Percentiles rank a stretch among this genome's conserved stretches.
Conservation (phyloP, 2,797 vertebrate species). For the Tragelaphus eurycerus region DNA sequence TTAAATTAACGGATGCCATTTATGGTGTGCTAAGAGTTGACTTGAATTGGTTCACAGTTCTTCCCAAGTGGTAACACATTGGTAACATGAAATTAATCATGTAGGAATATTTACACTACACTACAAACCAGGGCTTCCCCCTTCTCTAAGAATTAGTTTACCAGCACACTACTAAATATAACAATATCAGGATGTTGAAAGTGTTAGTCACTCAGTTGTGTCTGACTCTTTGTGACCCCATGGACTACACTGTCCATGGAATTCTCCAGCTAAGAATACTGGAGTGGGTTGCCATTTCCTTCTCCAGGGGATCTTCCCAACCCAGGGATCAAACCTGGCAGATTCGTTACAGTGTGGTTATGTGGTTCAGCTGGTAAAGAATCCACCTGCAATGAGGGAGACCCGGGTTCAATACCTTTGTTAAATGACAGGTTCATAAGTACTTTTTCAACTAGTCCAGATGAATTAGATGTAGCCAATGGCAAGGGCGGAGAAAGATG, state of each 20-base stretch:
- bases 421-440: background rate
- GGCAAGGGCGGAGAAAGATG: background rate
- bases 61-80: background rate
- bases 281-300: background rate
- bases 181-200: background rate
- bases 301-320: background rate
- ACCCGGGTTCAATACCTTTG: background rate
- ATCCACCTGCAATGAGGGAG: background rate
- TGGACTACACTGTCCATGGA: background rate
- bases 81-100: background rate
- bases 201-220: background rate
- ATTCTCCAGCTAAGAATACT: background rate
- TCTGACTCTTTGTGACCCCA: background rate
- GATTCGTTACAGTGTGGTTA: background rate
- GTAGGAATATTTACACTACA: background rate
- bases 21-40: background rate
- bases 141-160: background rate
- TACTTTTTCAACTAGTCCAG: background rate
- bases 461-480: background rate
- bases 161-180: background rate
- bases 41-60: background rate
- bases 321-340: background rate
- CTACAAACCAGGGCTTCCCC: background rate
- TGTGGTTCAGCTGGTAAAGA: background rate
- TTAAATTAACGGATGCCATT: background rate